Evolutionary conservation across 2,797 vertebrate genomes (phyloP), one percentile per base, ranked within the genome.

Genomic region (Microctenopoma lineatum): DNA sequence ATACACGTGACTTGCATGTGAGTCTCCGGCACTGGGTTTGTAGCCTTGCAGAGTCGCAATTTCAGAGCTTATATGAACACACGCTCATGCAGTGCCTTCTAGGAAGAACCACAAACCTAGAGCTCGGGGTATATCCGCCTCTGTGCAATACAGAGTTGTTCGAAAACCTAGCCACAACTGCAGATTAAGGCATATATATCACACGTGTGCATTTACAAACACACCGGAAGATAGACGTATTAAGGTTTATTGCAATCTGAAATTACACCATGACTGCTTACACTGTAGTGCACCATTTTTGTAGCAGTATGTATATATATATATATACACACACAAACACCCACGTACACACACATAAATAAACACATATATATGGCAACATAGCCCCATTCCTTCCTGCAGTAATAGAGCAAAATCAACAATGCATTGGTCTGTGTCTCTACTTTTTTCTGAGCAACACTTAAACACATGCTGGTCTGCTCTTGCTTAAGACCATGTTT

Each of bases 81-180:
- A 50, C 25, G 57, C 47, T 55, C 62, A 59, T 3, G 1, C 1
- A 46, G 29, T 82, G 76, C 86, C 84, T 95, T 95, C 93, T 93
- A 94, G 92, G 94, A 94, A 95, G 92, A 94, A 94, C 94, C 93
- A 88, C 93, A 92, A 54, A 88, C 67, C 63, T 59, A 59, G 73
- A 84, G 73, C 84, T 86, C 57, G 0, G 58, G 73, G 86, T 86
- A 91, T 85, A 91, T 90, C 90, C 88, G 91, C 76, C 82, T 75
- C 62, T 51, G 29, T 78, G 65, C 71, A 52, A 56, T 45, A 58
- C 57, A 60, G 50, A 56, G 73, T 89, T 87, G 92, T 90, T 93
- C 87, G 87, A 92, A 91, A 87, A 84, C 87, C 63, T 58, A 59
- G 76, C 92, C 91, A 79, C 92, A 93, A 79, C 15, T 55, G 70